Percentiles rank a stretch among this genome's conserved stretches.
phyloP scores from a whole-genome alignment of 37 sponge, comb jelly and placozoan species.

The Beroe forskalii region DNA sequence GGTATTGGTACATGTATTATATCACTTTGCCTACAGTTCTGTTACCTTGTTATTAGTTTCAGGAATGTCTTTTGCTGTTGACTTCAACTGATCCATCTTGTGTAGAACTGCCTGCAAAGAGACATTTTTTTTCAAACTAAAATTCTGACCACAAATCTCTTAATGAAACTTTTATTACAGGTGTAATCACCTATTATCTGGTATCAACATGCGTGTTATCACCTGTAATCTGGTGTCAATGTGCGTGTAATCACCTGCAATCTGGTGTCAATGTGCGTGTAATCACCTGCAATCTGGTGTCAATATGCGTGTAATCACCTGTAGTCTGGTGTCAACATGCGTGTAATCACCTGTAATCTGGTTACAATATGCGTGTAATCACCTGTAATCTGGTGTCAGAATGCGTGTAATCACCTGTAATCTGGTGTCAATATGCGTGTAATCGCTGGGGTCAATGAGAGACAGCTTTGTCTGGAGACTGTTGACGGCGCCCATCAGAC shows the following conservation, averaged over 20 bases:
- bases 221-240: background rate
- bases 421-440: constrained; percentile 49
- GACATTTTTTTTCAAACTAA: too few relatives aligned
- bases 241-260: background rate
- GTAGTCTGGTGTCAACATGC: too few relatives aligned
- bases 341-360: too few relatives aligned
- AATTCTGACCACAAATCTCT: too few relatives aligned
- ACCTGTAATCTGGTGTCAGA: background rate
- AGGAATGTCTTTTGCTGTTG: constrained; percentile 47
- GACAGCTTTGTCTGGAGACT: constrained; percentile 50
- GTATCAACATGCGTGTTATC: constrained; percentile 17
- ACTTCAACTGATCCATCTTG: constrained; percentile 56
- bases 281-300: constrained; percentile 42
- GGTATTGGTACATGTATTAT: too few relatives aligned
- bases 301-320: constrained; percentile 61
- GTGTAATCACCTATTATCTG: too few relatives aligned
- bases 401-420: constrained; percentile 27
- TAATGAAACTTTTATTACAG: too few relatives aligned
- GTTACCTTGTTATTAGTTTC: constrained; percentile 63
- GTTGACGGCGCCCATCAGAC: constrained; percentile 14
- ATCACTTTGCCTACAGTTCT: too few relatives aligned
- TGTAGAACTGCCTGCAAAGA: constrained; percentile 26
- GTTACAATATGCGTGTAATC: background rate
- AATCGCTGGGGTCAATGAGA: constrained; percentile 64
- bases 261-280: background rate